Conservation (phyloP, 2,113 vertebrate genomes). For the Oostethus manadensis region DNA sequence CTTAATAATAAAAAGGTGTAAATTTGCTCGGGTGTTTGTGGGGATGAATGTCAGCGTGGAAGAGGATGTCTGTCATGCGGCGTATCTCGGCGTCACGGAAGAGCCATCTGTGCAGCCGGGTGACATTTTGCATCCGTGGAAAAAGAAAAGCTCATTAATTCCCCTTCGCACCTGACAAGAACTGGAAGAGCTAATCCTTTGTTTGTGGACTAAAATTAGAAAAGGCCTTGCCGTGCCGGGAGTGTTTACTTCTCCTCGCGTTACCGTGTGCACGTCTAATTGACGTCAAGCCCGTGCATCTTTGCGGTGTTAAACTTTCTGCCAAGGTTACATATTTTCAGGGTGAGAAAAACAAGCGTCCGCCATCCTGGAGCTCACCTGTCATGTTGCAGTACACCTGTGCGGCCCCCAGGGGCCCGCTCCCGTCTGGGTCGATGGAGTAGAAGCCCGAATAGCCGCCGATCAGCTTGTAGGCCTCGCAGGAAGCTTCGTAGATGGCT, state of each 20-base stretch:
- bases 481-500: constrained; percentile 92
- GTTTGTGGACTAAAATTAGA: constrained; percentile 21
- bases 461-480: constrained; percentile 87
- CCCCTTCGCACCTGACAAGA: constrained; percentile 1
- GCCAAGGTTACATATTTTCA: neutral
- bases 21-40: neutral
- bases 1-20: neutral
- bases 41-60: neutral
- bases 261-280: constrained; percentile 57
- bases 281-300: constrained; percentile 53
- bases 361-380: constrained; percentile 70
- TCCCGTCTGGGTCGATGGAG: constrained; percentile 91
- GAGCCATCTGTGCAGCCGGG: constrained; percentile 1
- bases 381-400: constrained; percentile 93
- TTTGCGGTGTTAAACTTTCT: constrained; percentile 14
- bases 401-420: constrained; percentile 82
- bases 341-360: neutral
- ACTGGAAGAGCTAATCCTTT: neutral
- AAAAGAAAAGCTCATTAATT: neutral
- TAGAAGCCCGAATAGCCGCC: constrained; percentile 87
- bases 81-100: neutral
- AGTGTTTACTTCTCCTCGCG: constrained; percentile 42
- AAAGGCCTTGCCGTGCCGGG: constrained; percentile 22
- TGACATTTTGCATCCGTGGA: constrained; percentile 22
- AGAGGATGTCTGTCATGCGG: neutral